Evolutionary conservation across 2,113 vertebrate genomes (phyloP).

Genomic region (Rhombomys opimus): DNA sequence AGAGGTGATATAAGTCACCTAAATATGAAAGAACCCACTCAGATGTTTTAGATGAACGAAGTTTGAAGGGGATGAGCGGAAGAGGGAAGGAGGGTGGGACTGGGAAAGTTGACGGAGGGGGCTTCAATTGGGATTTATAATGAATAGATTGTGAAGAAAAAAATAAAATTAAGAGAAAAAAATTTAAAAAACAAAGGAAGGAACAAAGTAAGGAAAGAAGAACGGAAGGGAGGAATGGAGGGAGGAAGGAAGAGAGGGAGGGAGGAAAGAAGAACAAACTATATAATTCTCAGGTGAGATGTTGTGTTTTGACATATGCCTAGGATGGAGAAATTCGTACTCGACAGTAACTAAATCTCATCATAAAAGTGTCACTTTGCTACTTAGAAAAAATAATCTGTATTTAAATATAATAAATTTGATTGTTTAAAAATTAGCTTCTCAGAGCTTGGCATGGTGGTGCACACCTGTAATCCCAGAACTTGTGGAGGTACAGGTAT

Average conservation of each 20-base stretch:
- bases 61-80: not conserved
- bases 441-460: too few species aligned
- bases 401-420: constrained; percentile 25
- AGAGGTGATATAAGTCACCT: constrained; percentile 56
- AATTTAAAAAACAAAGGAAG: not conserved
- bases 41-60: constrained; percentile 72
- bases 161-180: too few species aligned
- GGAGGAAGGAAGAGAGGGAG: not conserved
- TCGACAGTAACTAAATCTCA: constrained; percentile 71
- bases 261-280: not conserved
- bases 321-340: constrained; percentile 70
- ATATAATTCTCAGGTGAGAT: constrained; percentile 48
- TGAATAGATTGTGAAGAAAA: too few species aligned
- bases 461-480: too few species aligned
- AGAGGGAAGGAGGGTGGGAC: too few species aligned
- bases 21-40: constrained; percentile 57
- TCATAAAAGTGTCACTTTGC: constrained; percentile 10
- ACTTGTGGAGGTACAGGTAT: too few species aligned
- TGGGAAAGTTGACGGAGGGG: too few species aligned
- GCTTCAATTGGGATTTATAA: too few species aligned
- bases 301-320: constrained; percentile 69
- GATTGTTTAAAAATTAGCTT: not conserved
- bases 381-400: constrained; percentile 35
- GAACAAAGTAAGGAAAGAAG: not conserved
- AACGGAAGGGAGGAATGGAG: not conserved